Percentiles rank a stretch among this genome's conserved stretches.
Conservation (phyloP, 2,888 invertebrate species). For the Ochropleura leucogaster region DNA sequence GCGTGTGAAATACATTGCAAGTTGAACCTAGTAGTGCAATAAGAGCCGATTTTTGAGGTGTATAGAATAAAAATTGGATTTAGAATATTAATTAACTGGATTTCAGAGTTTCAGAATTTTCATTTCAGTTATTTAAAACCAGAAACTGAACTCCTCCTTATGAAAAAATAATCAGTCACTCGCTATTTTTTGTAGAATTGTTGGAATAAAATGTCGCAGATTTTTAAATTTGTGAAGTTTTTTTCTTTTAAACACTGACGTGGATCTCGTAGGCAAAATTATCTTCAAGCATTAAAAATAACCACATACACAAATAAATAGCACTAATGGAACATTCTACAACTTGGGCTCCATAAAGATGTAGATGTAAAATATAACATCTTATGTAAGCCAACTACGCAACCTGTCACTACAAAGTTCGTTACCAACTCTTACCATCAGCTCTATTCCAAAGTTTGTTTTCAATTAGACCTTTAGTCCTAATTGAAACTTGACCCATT, state of each 20-base stretch:
- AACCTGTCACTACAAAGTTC: conserved; percentile 25
- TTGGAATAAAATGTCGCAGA: background rate
- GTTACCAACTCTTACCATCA: conserved; percentile 28
- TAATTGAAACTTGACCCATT: conserved; percentile 53
- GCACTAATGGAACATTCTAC: background rate
- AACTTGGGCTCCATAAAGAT: conserved; percentile 2
- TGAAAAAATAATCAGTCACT: background rate
- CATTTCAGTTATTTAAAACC: background rate
- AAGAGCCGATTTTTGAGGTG: too few species aligned
- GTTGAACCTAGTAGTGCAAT: too few species aligned
- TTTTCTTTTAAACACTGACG: background rate
- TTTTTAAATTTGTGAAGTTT: background rate
- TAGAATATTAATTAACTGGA: background rate
- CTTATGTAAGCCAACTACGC: conserved; percentile 25
- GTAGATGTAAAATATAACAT: conserved; percentile 21
- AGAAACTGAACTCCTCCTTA: background rate
- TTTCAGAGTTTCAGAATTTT: background rate
- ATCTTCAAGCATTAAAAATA: background rate
- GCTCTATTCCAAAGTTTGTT: conserved; percentile 49
- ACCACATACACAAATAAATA: background rate
- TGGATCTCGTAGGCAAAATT: background rate
- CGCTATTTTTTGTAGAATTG: background rate
- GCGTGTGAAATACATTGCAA: too few species aligned
- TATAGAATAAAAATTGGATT: background rate
- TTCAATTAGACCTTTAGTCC: conserved; percentile 47